phyloP scores from a whole-genome alignment of 2,888 invertebrate species.

The Noctua pronuba region DNA sequence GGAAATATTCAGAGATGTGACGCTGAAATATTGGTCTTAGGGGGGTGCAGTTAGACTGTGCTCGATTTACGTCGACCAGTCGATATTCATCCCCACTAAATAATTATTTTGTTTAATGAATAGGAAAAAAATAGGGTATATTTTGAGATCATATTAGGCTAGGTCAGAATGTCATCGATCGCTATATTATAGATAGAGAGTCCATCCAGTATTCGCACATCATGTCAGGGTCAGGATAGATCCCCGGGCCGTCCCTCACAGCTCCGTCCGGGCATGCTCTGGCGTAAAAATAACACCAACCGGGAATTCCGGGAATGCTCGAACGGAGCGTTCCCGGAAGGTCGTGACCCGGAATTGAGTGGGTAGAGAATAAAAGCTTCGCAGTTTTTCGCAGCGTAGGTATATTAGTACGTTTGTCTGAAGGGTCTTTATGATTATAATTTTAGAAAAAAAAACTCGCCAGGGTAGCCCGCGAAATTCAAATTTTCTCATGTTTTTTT shows the following conservation, averaged over 20 bases:
- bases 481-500: too few species aligned
- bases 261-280: background rate
- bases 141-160: background rate
- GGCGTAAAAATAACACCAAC: constrained; percentile 19
- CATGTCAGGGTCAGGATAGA: background rate
- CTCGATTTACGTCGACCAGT: background rate
- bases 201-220: background rate
- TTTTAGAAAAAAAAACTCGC: too few species aligned
- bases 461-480: too few species aligned
- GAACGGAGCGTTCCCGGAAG: background rate
- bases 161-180: constrained; percentile 9
- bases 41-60: background rate
- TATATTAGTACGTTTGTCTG: background rate
- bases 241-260: background rate
- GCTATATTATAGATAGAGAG: background rate
- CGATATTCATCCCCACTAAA: background rate
- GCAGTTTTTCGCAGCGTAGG: background rate
- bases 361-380: background rate
- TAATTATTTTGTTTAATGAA: background rate
- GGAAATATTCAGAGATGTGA: background rate
- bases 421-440: too few species aligned
- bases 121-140: too few species aligned
- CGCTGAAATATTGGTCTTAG: background rate
- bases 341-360: background rate
- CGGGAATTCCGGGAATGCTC: background rate